These are phyloP conservation scores for Anabacerthia variegaticeps DNA, from an alignment of 2,797 vertebrate genomes.

Conservation along the genomic window DNA sequence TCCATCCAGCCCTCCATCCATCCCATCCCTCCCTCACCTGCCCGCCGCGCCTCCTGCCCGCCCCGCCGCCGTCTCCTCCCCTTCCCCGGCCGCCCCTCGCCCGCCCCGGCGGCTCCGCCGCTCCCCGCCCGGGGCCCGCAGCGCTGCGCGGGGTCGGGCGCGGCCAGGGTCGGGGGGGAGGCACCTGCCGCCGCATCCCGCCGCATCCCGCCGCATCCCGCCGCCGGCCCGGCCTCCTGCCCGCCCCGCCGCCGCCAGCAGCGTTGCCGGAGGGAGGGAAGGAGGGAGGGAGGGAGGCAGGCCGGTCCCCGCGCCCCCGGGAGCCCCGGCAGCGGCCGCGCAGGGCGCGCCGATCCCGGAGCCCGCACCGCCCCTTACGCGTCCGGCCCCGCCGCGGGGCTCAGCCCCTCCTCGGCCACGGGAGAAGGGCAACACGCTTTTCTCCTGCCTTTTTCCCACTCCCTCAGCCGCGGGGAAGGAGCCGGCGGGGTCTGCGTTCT, in stretches of 20 bases:
- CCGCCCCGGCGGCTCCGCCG: too few species aligned
- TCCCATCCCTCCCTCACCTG: neutral
- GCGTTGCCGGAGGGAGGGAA: too few species aligned
- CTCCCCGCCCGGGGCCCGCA: neutral
- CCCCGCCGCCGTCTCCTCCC: neutral
- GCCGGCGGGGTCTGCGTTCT: rapidly evolving
- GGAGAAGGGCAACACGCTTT: rapidly evolving
- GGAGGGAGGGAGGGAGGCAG: too few species aligned
- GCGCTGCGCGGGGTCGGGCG: neutral
- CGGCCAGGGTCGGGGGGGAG: neutral
- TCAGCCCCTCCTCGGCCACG: neutral
- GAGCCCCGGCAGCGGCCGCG: neutral
- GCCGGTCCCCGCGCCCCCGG: neutral
- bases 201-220: neutral
- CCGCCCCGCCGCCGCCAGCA: neutral
- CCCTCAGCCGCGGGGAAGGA: too few species aligned
- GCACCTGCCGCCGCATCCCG: neutral
- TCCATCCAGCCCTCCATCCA: too few species aligned
- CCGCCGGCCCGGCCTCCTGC: neutral
- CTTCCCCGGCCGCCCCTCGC: too few species aligned
- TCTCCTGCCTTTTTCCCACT: rapidly evolving
- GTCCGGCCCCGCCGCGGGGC: neutral
- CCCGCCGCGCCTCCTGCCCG: neutral
- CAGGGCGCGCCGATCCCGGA: neutral
- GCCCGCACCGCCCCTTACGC: neutral